Conservation (phyloP, 2,113 vertebrate genomes). For the Hyla sarda region DNA sequence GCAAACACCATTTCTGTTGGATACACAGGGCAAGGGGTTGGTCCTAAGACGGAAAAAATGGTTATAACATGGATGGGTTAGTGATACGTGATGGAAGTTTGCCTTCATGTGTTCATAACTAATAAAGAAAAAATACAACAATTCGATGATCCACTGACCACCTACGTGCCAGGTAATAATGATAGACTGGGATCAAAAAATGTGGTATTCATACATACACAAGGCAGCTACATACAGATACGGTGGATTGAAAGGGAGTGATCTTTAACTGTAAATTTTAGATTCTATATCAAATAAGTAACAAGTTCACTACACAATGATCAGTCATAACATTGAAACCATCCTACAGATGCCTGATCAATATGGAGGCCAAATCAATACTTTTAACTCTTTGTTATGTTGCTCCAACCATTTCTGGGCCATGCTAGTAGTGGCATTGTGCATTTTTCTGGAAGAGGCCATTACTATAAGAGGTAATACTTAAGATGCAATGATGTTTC, state of each 20-base stretch:
- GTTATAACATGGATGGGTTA: background rate
- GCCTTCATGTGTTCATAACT: conserved; percentile 1
- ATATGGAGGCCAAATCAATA: too few relatives aligned
- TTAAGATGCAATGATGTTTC: too few relatives aligned
- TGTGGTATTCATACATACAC: background rate
- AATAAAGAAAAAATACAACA: background rate
- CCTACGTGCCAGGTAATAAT: background rate
- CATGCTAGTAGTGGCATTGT: too few relatives aligned
- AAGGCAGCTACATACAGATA: background rate
- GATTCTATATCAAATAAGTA: background rate
- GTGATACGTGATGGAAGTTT: background rate
- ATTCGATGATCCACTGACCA: too few relatives aligned
- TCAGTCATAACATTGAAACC: too few relatives aligned
- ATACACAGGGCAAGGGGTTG: conserved; percentile 62
- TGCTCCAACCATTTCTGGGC: too few relatives aligned
- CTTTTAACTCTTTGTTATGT: too few relatives aligned
- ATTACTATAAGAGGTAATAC: too few relatives aligned
- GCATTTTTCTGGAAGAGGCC: too few relatives aligned
- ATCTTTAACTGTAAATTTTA: background rate
- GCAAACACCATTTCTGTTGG: conserved; percentile 67
- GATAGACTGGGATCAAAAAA: too few relatives aligned
- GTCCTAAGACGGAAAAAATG: conserved; percentile 56
- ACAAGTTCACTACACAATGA: too few relatives aligned
- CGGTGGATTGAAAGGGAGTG: background rate
- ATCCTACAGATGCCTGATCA: too few relatives aligned